Percentiles rank a stretch among this genome's conserved stretches.
Evolutionary conservation across 2,888 invertebrate genomes (phyloP).

Genomic region (Trissolcus brochymenae): DNA sequence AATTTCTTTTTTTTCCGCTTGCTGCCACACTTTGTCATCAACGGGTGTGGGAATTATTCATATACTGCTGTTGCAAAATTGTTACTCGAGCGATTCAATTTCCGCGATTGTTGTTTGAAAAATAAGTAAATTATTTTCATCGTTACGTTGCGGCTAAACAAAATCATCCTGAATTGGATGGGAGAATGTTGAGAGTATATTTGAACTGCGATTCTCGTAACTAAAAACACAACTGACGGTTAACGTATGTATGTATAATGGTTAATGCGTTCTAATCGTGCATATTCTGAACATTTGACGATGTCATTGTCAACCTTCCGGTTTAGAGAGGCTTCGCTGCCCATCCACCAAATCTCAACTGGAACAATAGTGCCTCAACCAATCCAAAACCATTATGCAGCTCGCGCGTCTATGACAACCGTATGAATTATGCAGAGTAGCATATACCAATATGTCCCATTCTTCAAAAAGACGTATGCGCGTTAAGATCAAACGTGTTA

Average conservation of each 20-base stretch:
- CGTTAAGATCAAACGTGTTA: constrained; percentile 58
- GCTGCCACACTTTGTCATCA: not conserved
- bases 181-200: not conserved
- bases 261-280: constrained; percentile 57
- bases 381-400: constrained; percentile 72
- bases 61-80: not conserved
- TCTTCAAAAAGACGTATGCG: constrained; percentile 44
- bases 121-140: too few relatives aligned
- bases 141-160: too few relatives aligned
- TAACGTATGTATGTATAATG: constrained; percentile 45
- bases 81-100: too few relatives aligned
- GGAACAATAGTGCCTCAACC: constrained; percentile 69
- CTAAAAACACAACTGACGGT: constrained; percentile 27
- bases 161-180: not conserved
- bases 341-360: constrained; percentile 60
- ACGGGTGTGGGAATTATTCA: not conserved
- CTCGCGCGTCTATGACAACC: constrained; percentile 74
- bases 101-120: too few relatives aligned
- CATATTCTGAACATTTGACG: constrained; percentile 63
- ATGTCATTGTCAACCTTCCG: constrained; percentile 61
- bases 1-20: too few relatives aligned
- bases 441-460: constrained; percentile 71
- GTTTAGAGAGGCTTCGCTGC: constrained; percentile 64
- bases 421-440: constrained; percentile 75
- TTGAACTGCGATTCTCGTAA: constrained; percentile 17